Base-by-base conservation (phyloP, 2,113 vertebrate genomes). In the Neomonachus schauinslandi region DNA sequence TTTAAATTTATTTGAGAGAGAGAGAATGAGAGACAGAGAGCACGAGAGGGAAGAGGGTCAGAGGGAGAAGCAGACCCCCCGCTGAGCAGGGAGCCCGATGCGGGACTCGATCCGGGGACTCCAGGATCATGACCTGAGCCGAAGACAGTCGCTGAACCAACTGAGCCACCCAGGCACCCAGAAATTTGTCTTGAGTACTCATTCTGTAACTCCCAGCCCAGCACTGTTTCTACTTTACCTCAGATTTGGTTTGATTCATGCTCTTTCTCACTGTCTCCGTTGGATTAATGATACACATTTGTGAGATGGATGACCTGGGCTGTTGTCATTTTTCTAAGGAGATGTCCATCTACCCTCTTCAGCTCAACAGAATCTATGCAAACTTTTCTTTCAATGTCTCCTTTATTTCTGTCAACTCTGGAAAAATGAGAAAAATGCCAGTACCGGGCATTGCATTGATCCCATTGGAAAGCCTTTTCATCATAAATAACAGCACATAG, bases 261-360 rank as follows among this genome's bases (percentile, higher is more conserved):
- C 26, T 97, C 0, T 95, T 92, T 95, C 65, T 97, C n/a, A 57
- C 92, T 96, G 79, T 95, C 92, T 85, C 69, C 0, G 1, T 51
- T 90, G 92, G 97, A 98, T 97, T 97, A 98, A 97, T 96, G 96
- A 81, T 69, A 67, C 53, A 88, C 71, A 91, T 98, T 97, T 98
- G 92, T 85, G 90, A 97, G 97, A 96, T 81, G 39, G 53, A 97
- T 89, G 94, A n/a, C 28, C 4, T 19, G 26, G 31, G 59, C 59
- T 95, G 28, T 59, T 94, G 76, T 72, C 95, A 97, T 98, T 98
- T 98, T 97, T 98, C 95, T 96, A 95, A 95, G 97, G 94, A 92
- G 95, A 98, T 97, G 94, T 97, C 97, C 95, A 96, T 96, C 97
- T 98, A 76, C 80, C 94, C 97, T 96, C 83, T 95, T 95, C 63